These are phyloP conservation scores for Trichonephila inaurata DNA, from an alignment of 1,140 invertebrate genomes.

Conservation along the genomic window DNA sequence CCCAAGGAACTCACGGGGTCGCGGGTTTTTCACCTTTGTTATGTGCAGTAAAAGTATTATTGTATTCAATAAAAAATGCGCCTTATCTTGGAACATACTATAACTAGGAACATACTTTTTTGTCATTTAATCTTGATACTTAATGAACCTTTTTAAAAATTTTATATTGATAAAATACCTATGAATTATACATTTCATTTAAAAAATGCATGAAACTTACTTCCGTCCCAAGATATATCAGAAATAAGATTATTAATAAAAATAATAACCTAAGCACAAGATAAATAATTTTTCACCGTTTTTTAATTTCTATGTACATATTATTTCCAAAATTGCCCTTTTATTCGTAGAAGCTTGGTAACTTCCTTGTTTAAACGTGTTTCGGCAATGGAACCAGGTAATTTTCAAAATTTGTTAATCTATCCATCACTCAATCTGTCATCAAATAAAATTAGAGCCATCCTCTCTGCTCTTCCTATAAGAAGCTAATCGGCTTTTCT, in stretches of 20 bases:
- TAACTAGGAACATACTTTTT: too few relatives aligned
- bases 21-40: too few relatives aligned
- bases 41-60: too few relatives aligned
- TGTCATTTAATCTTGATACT: too few relatives aligned
- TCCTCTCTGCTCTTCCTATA: background rate
- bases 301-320: background rate
- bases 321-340: background rate
- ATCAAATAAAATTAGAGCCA: background rate
- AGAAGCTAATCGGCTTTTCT: background rate
- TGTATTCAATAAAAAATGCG: too few relatives aligned
- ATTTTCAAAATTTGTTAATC: background rate
- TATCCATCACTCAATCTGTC: background rate
- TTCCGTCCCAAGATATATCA: background rate
- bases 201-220: background rate
- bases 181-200: too few relatives aligned
- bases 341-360: background rate
- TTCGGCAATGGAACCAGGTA: background rate
- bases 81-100: too few relatives aligned
- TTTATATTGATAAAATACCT: too few relatives aligned
- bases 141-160: too few relatives aligned
- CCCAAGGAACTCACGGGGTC: too few relatives aligned
- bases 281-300: background rate
- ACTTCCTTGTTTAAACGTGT: background rate
- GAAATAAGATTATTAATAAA: background rate
- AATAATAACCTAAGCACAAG: background rate